phyloP scores from a whole-genome alignment of 2,888 invertebrate genomes.

The Gari tellinella region DNA sequence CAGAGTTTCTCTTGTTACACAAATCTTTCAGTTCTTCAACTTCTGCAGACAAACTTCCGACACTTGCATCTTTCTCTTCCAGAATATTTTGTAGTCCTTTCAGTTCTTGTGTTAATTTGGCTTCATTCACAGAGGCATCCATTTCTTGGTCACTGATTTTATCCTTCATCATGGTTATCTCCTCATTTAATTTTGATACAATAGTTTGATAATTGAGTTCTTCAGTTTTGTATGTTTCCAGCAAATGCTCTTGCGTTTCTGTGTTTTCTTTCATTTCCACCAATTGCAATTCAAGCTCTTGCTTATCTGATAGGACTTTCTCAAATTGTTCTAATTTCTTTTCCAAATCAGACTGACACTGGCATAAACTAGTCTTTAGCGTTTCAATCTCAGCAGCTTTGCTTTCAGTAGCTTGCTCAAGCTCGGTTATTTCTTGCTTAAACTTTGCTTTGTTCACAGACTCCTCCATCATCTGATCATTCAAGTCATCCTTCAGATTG shows the following conservation, averaged over 20 bases:
- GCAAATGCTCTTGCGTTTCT: background rate
- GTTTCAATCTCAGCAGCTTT: conserved; percentile 1
- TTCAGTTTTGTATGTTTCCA: conserved; percentile 1
- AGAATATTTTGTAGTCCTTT: conserved; percentile 3
- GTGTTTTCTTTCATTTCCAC: background rate
- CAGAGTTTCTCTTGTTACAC: too few relatives aligned
- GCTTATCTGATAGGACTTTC: conserved; percentile 11
- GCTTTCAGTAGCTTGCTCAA: conserved; percentile 3
- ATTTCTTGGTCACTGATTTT: conserved; percentile 5
- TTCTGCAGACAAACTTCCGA: background rate
- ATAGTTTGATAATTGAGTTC: background rate
- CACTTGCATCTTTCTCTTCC: conserved; percentile 5
- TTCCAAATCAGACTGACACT: conserved; percentile 8
- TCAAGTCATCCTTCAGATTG: conserved; percentile 48
- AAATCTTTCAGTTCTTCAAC: background rate
- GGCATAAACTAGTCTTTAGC: background rate
- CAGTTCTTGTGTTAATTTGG: conserved; percentile 9
- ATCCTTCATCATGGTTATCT: conserved; percentile 9
- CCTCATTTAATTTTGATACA: background rate
- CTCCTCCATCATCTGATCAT: conserved; percentile 44
- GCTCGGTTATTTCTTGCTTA: conserved; percentile 43
- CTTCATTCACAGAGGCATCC: conserved; percentile 11
- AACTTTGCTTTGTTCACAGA: conserved; percentile 46
- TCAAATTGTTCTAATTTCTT: conserved; percentile 16
- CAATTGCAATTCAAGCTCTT: background rate